Evolutionary conservation across 2,888 invertebrate species (phyloP).

Genomic region (Xestoiulus laeticollis): DNA sequence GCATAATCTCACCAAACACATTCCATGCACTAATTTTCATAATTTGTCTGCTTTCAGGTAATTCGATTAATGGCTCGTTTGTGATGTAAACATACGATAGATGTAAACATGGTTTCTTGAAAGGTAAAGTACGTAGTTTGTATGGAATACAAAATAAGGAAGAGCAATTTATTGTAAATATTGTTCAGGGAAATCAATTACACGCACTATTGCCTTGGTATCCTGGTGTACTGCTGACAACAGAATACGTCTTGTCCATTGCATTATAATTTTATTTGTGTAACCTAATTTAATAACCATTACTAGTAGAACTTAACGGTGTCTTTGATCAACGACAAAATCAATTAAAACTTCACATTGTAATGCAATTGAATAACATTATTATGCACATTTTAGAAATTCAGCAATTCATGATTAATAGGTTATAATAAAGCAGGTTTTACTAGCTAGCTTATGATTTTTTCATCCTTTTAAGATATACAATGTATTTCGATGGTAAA

Average conservation of each 20-base stretch:
- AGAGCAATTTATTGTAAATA: background rate
- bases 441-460: too few species aligned
- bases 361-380: background rate
- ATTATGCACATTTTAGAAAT: too few species aligned
- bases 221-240: background rate
- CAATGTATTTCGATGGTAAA: too few species aligned
- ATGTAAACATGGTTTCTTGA: background rate
- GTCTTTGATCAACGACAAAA: background rate
- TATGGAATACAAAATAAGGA: background rate
- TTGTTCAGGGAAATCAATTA: background rate
- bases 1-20: background rate
- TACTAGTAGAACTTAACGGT: background rate
- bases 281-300: background rate
- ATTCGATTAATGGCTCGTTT: conserved; percentile 1
- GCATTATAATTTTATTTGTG: background rate
- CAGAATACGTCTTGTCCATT: background rate
- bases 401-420: too few species aligned
- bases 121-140: background rate
- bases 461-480: too few species aligned
- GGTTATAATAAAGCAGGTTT: too few species aligned
- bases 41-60: background rate
- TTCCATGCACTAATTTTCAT: conserved; percentile 15
- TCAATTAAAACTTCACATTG: background rate
- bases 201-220: background rate
- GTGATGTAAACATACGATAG: background rate